Conservation (phyloP, 1,140 invertebrate genomes). For the Neuroterus valhalla region DNA sequence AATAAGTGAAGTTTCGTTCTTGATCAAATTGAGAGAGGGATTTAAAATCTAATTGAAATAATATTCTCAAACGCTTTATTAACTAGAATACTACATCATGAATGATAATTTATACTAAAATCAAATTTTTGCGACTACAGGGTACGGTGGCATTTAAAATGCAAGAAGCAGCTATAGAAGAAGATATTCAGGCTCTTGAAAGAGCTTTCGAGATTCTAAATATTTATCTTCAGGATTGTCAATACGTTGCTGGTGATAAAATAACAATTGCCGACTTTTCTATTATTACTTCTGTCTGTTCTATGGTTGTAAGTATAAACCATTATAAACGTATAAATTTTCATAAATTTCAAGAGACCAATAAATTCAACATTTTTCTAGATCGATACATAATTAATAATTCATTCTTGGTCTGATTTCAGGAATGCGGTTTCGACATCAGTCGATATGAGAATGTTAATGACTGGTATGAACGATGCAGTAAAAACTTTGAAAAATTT, state of each 20-base stretch:
- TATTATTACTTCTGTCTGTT: constrained; percentile 60
- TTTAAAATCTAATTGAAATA: too few species aligned
- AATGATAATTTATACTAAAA: too few species aligned
- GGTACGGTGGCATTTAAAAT: constrained; percentile 48
- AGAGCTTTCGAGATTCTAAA: constrained; percentile 62
- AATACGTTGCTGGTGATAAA: constrained; percentile 65
- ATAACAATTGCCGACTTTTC: constrained; percentile 76
- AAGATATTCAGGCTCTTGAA: constrained; percentile 51
- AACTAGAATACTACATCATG: too few species aligned
- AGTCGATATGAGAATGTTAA: constrained; percentile 2
- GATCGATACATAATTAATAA: too few species aligned
- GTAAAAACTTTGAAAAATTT: background rate
- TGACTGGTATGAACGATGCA: constrained; percentile 2
- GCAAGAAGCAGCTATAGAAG: constrained; percentile 49
- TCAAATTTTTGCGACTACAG: constrained; percentile 60
- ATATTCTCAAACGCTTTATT: too few species aligned
- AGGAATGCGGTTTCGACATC: constrained; percentile 20
- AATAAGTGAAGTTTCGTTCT: too few species aligned
- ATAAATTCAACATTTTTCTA: background rate
- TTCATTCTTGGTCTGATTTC: background rate
- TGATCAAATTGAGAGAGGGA: too few species aligned
- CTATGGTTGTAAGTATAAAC: constrained; percentile 61
- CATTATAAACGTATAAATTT: too few species aligned
- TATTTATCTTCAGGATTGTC: constrained; percentile 62
- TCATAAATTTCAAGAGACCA: background rate